Evolutionary conservation across 2,797 vertebrate genomes (phyloP), one percentile per base, ranked within the genome.

Genomic region (Coregonus sp.): DNA sequence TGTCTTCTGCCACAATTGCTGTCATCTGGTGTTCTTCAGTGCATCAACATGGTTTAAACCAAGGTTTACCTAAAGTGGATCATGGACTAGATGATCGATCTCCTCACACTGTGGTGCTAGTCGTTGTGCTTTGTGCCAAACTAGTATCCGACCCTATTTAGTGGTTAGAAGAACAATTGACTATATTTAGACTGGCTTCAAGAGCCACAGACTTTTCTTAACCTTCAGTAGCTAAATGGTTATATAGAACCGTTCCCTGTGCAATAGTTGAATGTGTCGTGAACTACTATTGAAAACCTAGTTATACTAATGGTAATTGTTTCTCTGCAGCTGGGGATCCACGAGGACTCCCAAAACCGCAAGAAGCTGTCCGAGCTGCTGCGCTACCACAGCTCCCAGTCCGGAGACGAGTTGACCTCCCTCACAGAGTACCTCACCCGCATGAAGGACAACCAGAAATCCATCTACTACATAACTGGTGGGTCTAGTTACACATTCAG

Each of bases 391-490:
- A 97, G 95, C 0, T 98, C 97, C 1, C 96, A 97, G 87, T 97
- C 96, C 2, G 97, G 96, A 0, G 95, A 98, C 0, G 97, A 98
- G 89, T 93, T 94, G 83, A 96, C 95, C 20, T 96, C 95, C 0
- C 95, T 98, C 67, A 94, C 95, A 0, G 96, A 98, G 73, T 98
- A 98, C 0, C 91, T 97, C 18, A 96, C 96, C 78, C 95, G 93
- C 79, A 97, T 97, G 97, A 99, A 98, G 90, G 97, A 98, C 14
- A 98, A 95, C 74, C 97, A 98, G 93, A 98, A 98, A 85, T 96
- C 95, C 4, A 98, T 98, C 90, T 99, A 97, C 84, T 98, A 98
- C 85, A 98, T 98, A 74, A 98, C 97, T 83, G 97, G 97, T 99
- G 66, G 35, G 91, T 77, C 4, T 33, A 40, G 65, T 15, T 59